Conservation (phyloP, 2,888 invertebrate genomes). For the Dryobotodes eremita region DNA sequence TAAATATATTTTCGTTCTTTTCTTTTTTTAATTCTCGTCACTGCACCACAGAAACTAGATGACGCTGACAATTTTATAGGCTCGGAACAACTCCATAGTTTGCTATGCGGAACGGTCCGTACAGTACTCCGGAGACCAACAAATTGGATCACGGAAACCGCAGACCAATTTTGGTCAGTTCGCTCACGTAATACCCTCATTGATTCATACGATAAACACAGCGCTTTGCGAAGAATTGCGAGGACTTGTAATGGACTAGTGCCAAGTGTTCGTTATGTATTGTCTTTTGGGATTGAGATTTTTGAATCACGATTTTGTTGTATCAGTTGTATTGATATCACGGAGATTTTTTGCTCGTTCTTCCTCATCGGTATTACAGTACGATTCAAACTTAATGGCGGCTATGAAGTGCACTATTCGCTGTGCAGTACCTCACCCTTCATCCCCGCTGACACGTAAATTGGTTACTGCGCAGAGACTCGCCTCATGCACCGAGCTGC, state of each 20-base stretch:
- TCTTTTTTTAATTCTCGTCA: neutral
- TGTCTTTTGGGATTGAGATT: slow-evolving; percentile 7
- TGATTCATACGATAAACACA: slow-evolving; percentile 77
- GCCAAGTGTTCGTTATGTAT: slow-evolving; percentile 39
- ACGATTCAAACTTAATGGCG: no score
- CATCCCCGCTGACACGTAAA: no score
- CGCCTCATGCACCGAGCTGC: no score
- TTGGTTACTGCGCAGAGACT: no score
- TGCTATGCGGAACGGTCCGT: slow-evolving; percentile 62
- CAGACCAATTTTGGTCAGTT: slow-evolving; percentile 80
- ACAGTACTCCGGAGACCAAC: slow-evolving; percentile 67
- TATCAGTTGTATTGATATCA: no score
- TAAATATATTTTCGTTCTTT: no score
- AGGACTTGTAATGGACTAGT: slow-evolving; percentile 39
- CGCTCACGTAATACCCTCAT: slow-evolving; percentile 78
- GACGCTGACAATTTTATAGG: slow-evolving; percentile 38
- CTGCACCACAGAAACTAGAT: neutral
- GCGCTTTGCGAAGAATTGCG: slow-evolving; percentile 62
- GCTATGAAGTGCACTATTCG: no score
- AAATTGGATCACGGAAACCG: slow-evolving; percentile 79
- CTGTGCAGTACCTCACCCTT: no score
- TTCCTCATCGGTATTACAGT: no score
- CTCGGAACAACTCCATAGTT: slow-evolving; percentile 37
- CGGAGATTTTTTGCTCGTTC: neutral
- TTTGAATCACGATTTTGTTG: neutral